Conservation (phyloP, 35 echinoderm and acorn worm genomes). For the Stichopus chloronotus region DNA sequence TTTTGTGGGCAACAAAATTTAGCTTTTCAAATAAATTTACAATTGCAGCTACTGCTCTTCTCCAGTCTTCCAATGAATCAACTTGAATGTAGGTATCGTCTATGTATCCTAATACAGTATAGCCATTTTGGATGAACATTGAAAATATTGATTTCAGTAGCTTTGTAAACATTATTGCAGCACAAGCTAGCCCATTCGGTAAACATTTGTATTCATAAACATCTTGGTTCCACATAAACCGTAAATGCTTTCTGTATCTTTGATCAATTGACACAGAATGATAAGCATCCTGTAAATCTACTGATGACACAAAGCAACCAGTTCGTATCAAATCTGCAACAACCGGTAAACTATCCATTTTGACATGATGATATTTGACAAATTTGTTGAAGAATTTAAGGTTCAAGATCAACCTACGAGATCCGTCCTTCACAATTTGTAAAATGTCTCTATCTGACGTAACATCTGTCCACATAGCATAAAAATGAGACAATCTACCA, state of each 20-base stretch:
- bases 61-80: neutral
- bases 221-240: too few species aligned
- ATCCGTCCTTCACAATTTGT: neutral
- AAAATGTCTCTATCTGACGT: neutral
- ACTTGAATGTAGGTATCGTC: neutral
- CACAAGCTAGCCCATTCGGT: too few species aligned
- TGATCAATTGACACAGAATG: too few species aligned
- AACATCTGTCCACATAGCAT: neutral
- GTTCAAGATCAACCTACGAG: neutral
- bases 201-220: too few species aligned
- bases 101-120: too few species aligned
- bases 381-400: neutral
- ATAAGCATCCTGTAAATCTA: too few species aligned
- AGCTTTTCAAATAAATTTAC: neutral
- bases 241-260: too few species aligned
- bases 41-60: neutral
- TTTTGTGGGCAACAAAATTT: neutral
- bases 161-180: too few species aligned
- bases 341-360: neutral
- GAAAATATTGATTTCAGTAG: too few species aligned
- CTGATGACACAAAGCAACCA: too few species aligned
- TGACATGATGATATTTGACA: neutral
- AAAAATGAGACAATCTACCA: slow-evolving; percentile 10
- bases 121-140: too few species aligned
- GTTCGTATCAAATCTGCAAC: neutral